phyloP scores from a whole-genome alignment of 2,797 vertebrate genomes.

The Mionectes olivaceus region DNA sequence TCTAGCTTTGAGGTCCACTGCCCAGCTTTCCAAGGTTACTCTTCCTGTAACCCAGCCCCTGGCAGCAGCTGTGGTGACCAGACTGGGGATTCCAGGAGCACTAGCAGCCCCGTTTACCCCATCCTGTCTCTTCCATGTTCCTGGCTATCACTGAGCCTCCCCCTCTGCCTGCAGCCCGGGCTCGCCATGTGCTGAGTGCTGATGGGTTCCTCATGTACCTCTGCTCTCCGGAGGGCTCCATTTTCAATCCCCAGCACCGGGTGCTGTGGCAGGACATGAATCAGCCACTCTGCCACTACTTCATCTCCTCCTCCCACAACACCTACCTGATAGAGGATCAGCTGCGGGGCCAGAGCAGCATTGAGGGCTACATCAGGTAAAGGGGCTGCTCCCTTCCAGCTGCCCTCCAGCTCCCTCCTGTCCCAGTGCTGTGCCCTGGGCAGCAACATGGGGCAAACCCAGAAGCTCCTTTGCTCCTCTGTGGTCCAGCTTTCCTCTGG shows the following conservation, averaged over 20 bases:
- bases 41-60: background rate
- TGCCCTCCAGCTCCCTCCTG: background rate
- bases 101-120: background rate
- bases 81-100: background rate
- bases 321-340: constrained; percentile 96
- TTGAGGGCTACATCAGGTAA: constrained; percentile 95
- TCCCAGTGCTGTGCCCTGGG: background rate
- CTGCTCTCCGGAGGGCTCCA: constrained; percentile 88
- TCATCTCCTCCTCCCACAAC: constrained; percentile 97
- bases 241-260: constrained; percentile 84
- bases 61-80: background rate
- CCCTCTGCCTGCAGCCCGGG: constrained; percentile 80
- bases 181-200: constrained; percentile 85
- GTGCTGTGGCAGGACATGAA: constrained; percentile 91
- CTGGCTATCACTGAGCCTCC: background rate
- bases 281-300: constrained; percentile 92
- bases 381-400: background rate
- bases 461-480: background rate
- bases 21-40: background rate
- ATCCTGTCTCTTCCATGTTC: background rate
- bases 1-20: background rate
- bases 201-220: constrained; percentile 95
- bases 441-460: background rate
- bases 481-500: background rate
- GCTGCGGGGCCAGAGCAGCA: constrained; percentile 92